phyloP scores from a whole-genome alignment of 1,140 invertebrate species.

The Brachionus koreanus region DNA sequence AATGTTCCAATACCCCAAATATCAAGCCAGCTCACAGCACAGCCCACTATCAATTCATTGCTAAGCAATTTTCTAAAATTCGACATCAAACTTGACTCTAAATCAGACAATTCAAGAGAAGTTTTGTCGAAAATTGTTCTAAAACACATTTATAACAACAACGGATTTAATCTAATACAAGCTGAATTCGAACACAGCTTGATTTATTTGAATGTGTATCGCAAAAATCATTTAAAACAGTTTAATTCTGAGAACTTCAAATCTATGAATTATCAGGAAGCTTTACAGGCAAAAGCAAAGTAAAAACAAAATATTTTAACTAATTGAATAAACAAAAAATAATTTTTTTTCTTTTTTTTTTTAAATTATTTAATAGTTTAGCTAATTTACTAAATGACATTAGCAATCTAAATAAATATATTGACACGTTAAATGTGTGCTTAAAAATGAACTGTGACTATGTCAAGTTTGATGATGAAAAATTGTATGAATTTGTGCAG shows the following conservation, averaged over 20 bases:
- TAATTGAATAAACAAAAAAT: background rate
- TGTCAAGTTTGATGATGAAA: background rate
- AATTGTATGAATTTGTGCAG: background rate
- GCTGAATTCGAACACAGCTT: background rate
- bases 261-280: background rate
- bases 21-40: background rate
- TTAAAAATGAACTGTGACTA: background rate
- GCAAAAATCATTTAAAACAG: constrained; percentile 21
- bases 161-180: background rate
- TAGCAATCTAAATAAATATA: background rate
- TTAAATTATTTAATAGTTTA: background rate
- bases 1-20: background rate
- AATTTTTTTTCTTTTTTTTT: background rate
- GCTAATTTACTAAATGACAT: background rate
- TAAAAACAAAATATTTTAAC: background rate
- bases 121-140: background rate
- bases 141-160: background rate
- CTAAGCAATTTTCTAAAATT: background rate
- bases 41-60: background rate
- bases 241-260: background rate
- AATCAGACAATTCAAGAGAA: background rate
- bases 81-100: background rate
- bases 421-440: background rate
- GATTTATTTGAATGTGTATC: constrained; percentile 1
- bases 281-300: constrained; percentile 16